phyloP scores from a whole-genome alignment of 1,140 invertebrate genomes.

The Limonius californicus region DNA sequence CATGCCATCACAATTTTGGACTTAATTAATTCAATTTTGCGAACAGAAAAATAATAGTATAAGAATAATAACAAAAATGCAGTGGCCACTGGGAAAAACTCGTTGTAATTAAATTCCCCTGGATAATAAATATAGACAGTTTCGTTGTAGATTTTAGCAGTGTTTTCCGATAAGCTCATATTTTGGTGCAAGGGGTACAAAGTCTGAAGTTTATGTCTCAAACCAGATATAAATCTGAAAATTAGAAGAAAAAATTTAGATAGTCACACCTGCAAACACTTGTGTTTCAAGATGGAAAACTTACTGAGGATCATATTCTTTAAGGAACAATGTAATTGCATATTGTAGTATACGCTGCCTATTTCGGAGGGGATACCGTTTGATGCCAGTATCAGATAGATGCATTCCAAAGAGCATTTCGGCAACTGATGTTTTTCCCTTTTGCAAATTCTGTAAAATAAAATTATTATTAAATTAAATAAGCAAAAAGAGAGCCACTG shows the following conservation, averaged over 20 bases:
- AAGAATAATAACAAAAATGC: constrained; percentile 83
- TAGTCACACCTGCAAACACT: no score
- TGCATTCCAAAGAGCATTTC: constrained; percentile 92
- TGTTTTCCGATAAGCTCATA: constrained; percentile 32
- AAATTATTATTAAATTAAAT: background rate
- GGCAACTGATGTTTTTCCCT: constrained; percentile 76
- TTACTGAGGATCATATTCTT: constrained; percentile 73
- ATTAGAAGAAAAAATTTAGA: no score
- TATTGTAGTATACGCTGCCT: constrained; percentile 83
- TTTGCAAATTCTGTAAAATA: constrained; percentile 57
- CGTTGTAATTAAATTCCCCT: constrained; percentile 79
- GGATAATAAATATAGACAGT: constrained; percentile 80
- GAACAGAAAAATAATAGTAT: constrained; percentile 92
- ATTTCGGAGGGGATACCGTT: constrained; percentile 76
- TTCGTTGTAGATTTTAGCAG: constrained; percentile 46
- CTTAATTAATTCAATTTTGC: constrained; percentile 91
- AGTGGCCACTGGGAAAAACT: constrained; percentile 79
- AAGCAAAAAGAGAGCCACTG: no score
- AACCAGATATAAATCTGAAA: constrained; percentile 72
- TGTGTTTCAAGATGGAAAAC: no score
- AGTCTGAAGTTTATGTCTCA: constrained; percentile 64
- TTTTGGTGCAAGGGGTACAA: constrained; percentile 70
- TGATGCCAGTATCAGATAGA: constrained; percentile 84
- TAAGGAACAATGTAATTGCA: constrained; percentile 83
- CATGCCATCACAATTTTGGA: constrained; percentile 89